Evolutionary conservation across 1,140 invertebrate species (phyloP), one percentile per base, ranked within the genome.

Genomic region (Ruditapes philippinarum): DNA sequence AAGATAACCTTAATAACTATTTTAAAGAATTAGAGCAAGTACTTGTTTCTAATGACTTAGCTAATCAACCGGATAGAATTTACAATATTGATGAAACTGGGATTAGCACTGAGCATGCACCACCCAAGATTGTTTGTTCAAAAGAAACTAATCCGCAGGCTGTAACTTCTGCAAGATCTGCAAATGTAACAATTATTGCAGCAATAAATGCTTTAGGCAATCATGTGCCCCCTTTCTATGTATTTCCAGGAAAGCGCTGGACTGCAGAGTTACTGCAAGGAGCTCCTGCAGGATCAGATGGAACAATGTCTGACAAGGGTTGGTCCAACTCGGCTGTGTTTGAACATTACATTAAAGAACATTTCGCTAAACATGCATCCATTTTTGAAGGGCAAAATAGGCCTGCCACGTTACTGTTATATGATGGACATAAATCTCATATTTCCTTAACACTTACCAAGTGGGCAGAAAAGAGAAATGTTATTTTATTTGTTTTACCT

Each of bases 291-390:
- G 96, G 95, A 51, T 86, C 90, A 78, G 68, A 94, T 42, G 96
- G 95, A 78, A 91, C 91, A 51, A 95, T 95, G 14, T 93, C 93
- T 90, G 90, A 49, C 83, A 95, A 80, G 90, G 96, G 96, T 14
- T 96, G 96, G 95, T 96, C 96, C 93, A 95, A 91, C 31, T 90
- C 81, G 19, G 76, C 89, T n/a, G 81, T 94, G 88, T 96, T 96
- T 94, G 28, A 95, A 38, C 93, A 96, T 93, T 96, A 96, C 40
- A 91, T 96, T 91, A 87, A 45, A n/a, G 76, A 95, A 81, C 92
- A 96, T 91, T 96, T 96, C 84, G 49, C 93, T 0, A 92, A 93
- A 68, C 22, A 70, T 68, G 38, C 28, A 4, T 22, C 19, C 74
- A 95, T 93, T 88, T 91, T 31, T 90, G 89, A 57, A 62, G 89